phyloP scores from a whole-genome alignment of 2,113 vertebrate species.

The Hemibagrus wyckioides region DNA sequence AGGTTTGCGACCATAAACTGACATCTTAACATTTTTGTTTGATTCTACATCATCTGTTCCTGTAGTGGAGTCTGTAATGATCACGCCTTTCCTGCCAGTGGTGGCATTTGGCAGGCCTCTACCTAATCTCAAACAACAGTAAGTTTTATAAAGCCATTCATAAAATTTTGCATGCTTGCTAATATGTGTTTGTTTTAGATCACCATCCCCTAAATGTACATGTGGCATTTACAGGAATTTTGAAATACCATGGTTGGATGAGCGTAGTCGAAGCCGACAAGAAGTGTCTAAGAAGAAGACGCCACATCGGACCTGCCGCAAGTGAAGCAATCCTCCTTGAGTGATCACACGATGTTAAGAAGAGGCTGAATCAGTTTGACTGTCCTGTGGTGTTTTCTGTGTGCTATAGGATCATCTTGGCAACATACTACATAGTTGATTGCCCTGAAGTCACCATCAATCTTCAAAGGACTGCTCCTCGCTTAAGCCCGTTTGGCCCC shows the following conservation, averaged over 20 bases:
- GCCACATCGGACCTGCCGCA: constrained; percentile 84
- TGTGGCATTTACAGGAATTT: constrained; percentile 75
- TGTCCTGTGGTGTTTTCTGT: constrained; percentile 8
- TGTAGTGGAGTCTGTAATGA: constrained; percentile 85
- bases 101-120: constrained; percentile 86
- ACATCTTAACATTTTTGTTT: constrained; percentile 17
- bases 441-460: constrained; percentile 38
- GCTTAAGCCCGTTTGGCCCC: neutral
- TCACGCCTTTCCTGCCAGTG: constrained; percentile 86
- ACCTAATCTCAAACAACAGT: constrained; percentile 86
- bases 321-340: constrained; percentile 62
- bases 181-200: neutral
- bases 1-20: neutral
- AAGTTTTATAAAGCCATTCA: constrained; percentile 63
- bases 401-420: constrained; percentile 11
- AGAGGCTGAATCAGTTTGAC: constrained; percentile 9
- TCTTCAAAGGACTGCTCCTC: neutral
- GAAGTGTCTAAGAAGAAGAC: constrained; percentile 89
- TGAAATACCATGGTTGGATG: constrained; percentile 87
- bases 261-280: constrained; percentile 81
- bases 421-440: neutral
- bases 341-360: neutral
- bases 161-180: neutral
- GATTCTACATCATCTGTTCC: constrained; percentile 50
- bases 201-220: neutral